Percentiles rank a stretch among this genome's conserved stretches.
Conservation (phyloP, 1,140 invertebrate species). For the Bilobella aurantiaca region DNA sequence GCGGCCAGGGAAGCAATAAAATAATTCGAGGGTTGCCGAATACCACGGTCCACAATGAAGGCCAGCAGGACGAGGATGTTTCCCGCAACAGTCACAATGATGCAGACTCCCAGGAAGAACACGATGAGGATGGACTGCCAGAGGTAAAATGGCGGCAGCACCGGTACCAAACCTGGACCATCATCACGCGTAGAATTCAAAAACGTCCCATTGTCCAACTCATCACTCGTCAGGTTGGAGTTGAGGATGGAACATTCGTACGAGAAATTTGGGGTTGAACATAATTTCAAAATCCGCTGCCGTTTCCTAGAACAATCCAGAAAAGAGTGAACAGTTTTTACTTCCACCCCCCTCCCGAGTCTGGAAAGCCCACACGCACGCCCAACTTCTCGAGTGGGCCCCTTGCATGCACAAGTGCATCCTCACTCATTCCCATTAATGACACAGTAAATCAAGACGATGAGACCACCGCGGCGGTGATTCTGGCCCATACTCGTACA, state of each 20-base stretch:
- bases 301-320: slow-evolving; percentile 16
- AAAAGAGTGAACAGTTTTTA: slow-evolving; percentile 1
- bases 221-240: slow-evolving; percentile 7
- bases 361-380: too few relatives aligned
- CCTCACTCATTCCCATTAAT: too few relatives aligned
- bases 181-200: slow-evolving; percentile 9
- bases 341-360: too few relatives aligned
- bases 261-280: slow-evolving; percentile 12
- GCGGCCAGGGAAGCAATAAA: slow-evolving; percentile 97
- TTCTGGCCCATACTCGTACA: too few relatives aligned
- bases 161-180: slow-evolving; percentile 2
- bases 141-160: slow-evolving; percentile 66
- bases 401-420: too few relatives aligned
- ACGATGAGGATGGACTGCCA: slow-evolving; percentile 87
- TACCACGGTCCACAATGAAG: slow-evolving; percentile 92
- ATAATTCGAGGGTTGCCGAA: slow-evolving; percentile 97
- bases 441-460: too few relatives aligned
- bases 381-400: too few relatives aligned
- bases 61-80: slow-evolving; percentile 93
- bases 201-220: background rate
- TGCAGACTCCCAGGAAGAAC: slow-evolving; percentile 72
- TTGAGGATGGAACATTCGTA: slow-evolving; percentile 29
- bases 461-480: too few relatives aligned
- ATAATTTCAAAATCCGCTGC: slow-evolving; percentile 19
- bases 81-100: slow-evolving; percentile 82